Conservation (phyloP, 2,888 invertebrate species). For the Xestoiulus laeticollis region DNA sequence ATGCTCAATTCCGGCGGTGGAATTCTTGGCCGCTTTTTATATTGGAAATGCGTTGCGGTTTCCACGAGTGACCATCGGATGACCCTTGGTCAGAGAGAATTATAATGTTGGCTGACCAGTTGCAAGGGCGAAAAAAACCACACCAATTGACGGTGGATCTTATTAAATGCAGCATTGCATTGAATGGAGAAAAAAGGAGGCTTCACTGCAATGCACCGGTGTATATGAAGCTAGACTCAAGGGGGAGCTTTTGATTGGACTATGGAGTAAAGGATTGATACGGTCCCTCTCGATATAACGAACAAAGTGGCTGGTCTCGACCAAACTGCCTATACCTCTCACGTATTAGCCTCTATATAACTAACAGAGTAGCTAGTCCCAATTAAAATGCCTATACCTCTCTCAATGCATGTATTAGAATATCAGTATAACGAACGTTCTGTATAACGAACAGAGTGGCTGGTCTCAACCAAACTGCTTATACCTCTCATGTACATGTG, state of each 20-base stretch:
- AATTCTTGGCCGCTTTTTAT: not conserved
- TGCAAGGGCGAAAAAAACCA: not conserved
- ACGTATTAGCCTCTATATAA: too few relatives aligned
- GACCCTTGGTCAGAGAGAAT: constrained; percentile 7
- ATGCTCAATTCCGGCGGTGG: constrained; percentile 3
- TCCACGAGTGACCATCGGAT: constrained; percentile 41
- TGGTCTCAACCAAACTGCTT: too few relatives aligned
- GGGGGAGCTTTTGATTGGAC: constrained; percentile 9
- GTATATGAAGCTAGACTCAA: not conserved
- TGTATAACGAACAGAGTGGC: too few relatives aligned
- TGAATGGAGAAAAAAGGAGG: not conserved
- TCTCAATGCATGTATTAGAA: too few relatives aligned
- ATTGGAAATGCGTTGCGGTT: constrained; percentile 48
- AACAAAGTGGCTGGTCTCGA: too few relatives aligned
- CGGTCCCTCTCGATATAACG: too few relatives aligned
- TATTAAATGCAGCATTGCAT: not conserved
- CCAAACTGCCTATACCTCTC: too few relatives aligned
- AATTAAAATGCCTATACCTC: too few relatives aligned
- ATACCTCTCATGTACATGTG: too few relatives aligned
- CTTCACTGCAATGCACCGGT: not conserved
- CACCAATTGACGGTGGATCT: not conserved
- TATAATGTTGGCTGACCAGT: not conserved
- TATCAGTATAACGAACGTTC: too few relatives aligned
- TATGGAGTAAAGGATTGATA: too few relatives aligned
- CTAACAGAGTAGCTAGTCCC: too few relatives aligned